Base-by-base conservation (phyloP, 2,888 invertebrate species). In the Agrochola circellaris region DNA sequence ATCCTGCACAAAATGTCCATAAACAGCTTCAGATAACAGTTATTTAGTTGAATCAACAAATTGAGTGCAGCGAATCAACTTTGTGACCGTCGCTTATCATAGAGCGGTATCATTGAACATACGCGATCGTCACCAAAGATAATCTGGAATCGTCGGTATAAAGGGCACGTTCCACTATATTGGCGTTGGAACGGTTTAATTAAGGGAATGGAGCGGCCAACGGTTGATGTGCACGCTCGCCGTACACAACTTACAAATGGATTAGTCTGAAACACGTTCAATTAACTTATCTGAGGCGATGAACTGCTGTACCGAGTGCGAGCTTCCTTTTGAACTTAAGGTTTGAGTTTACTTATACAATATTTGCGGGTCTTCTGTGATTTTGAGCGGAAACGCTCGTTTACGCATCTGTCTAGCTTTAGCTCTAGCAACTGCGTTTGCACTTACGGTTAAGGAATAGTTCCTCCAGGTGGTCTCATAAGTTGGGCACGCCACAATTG, bases 201-300 rank as follows among this genome's bases (percentile, higher is more conserved):
- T 95, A 96, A 95, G 94, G 91, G 92, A 95, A 95, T 95, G 95
- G 94, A 90, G 82, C 90, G 83, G 69, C 83, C 87, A 88, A 88
- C 88, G 90, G 84, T 84, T 86, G 86, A 86, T 86, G 88, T 87
- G 90, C 90, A 84, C 88, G 89, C 85, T 86, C 85, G 82, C 79
- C 82, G 88, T 88, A 88, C 75, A 89, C 84, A 88, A 91, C 90
- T 92, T 90, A 92, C 95, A 95, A 96, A 95, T 95, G 95, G 95
- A 96, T 95, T 96, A 94, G 94, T 93, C 92, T 92, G 91, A 89
- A 88, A 91, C 91, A 92, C 88, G 91, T 93, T 92, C 91, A 92
- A 92, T 93, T 92, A 92, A 92, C 91, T 92, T 90, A 90, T 90
- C 89, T 88, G 87, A 83, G 88, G 88, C 88, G 85, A 85, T 87